A percentile compares a stretch with the other conserved stretches of the same genome.
These are phyloP conservation scores for Musca domestica DNA, from an alignment of 1,140 invertebrate species.

Conservation along the genomic window DNA sequence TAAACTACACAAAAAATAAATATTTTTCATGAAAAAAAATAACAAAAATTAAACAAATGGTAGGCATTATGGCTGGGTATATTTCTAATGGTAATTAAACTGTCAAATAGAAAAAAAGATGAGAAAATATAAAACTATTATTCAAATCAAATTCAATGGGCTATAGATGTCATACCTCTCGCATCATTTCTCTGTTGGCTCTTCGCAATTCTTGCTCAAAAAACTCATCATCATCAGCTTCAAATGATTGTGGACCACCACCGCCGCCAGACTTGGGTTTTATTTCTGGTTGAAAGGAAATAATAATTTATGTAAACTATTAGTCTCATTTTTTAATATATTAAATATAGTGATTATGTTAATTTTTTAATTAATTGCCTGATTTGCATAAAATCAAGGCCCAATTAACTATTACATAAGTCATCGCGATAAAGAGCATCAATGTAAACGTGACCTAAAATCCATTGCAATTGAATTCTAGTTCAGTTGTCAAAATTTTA, in stretches of 20 bases:
- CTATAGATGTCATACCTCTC: slow-evolving; percentile 36
- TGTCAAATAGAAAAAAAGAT: slow-evolving; percentile 18
- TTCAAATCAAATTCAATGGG: not conserved
- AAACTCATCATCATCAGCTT: slow-evolving; percentile 35
- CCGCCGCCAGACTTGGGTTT: slow-evolving; percentile 37
- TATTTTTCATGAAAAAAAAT: slow-evolving; percentile 13
- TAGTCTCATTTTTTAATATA: too few species aligned
- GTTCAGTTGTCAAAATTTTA: too few species aligned
- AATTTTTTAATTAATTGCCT: too few species aligned
- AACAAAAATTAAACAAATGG: slow-evolving; percentile 10
- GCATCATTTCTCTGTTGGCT: slow-evolving; percentile 50
- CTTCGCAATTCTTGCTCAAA: slow-evolving; percentile 49
- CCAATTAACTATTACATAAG: too few species aligned
- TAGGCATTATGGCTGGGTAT: slow-evolving; percentile 4
- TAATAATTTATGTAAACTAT: not conserved
- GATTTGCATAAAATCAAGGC: too few species aligned
- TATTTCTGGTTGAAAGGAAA: slow-evolving; percentile 38
- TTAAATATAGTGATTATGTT: too few species aligned
- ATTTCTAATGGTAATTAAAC: slow-evolving; percentile 26
- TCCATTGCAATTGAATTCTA: too few species aligned
- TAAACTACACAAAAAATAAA: slow-evolving; percentile 19
- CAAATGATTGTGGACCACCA: slow-evolving; percentile 31
- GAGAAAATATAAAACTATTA: slow-evolving; percentile 8
- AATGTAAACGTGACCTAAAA: too few species aligned
- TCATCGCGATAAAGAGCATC: too few species aligned